These are phyloP conservation scores for Xyrauchen texanus DNA, from an alignment of 2,113 vertebrate species.

Conservation along the genomic window DNA sequence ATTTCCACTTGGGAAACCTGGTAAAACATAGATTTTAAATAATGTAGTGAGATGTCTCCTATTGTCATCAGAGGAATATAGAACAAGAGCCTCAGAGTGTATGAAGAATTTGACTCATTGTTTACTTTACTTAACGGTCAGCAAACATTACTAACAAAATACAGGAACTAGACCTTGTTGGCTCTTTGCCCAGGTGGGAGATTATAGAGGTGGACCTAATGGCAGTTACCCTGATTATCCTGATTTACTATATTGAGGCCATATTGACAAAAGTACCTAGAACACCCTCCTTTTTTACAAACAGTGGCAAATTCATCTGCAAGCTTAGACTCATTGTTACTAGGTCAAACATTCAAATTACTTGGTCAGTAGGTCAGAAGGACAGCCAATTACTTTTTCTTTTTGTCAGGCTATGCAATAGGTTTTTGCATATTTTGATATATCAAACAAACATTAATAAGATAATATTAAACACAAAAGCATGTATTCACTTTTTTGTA, in stretches of 20 bases:
- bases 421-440: background rate
- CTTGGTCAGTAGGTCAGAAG: slow-evolving; percentile 18
- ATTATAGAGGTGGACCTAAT: background rate
- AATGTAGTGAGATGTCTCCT: slow-evolving; percentile 1
- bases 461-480: no score
- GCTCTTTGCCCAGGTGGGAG: background rate
- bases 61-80: background rate
- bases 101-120: background rate
- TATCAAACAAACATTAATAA: no score
- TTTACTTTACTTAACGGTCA: slow-evolving; percentile 30
- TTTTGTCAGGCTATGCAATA: background rate
- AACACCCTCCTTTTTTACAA: slow-evolving; percentile 14
- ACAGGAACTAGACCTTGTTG: slow-evolving; percentile 35
- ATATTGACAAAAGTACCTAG: background rate
- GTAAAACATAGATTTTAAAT: slow-evolving; percentile 27
- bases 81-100: background rate
- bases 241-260: slow-evolving; percentile 8
- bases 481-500: background rate
- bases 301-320: background rate
- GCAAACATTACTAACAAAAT: slow-evolving; percentile 14
- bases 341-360: slow-evolving; percentile 7
- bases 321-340: background rate
- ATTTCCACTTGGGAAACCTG: slow-evolving; percentile 60
- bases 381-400: background rate
- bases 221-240: background rate